Base-by-base conservation (phyloP, 2,113 vertebrate genomes). In the Polypterus senegalus region DNA sequence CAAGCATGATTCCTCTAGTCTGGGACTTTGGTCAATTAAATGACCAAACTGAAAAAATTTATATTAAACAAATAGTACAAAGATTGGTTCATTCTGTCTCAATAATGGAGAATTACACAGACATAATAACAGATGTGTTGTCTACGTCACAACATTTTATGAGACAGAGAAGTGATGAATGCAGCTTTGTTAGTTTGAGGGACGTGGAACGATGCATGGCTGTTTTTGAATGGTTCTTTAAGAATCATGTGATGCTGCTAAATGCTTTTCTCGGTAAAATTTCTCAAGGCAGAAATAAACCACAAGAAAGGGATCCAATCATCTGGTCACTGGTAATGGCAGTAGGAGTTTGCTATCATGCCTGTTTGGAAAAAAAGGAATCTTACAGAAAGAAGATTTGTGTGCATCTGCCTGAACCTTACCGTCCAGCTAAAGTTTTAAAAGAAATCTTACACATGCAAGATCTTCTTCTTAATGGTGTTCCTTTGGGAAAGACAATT, bases 21-120 rank as follows among this genome's bases (percentile, higher is more conserved):
- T 98, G 94, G 96, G 96, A 98, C 69, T 98, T 98, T 44, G 96
- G 96, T 45, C 94, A 98, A 63, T 78, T 98, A 68, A 89, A 89
- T 60, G 71, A 85, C 60, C 2, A 69, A 0, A 77, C 89, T 0
- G 96, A 98, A 53, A 86, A 80, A 66, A 82, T 83, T 63, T 88
- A 93, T 61, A 92, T 97, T 54, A 80, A 88, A 47, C 96, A 98
- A 76, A 95, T 98, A 3, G 88, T 98, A 1, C 88, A 90, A 71
- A 82, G 90, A n/a, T 83, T 90, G 3, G 66, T 73, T 0, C 67
- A 74, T 10, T 77, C 66, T 0, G 71, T 77, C 49, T 59, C 4
- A 1, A 78, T 72, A 0, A 2, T 6, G 1, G 5, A 1, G 1
- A 59, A 3, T 46, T 62, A 66, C 9, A 45, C 56, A 8, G 7